Percentiles rank a stretch among this genome's conserved stretches.
These are phyloP conservation scores for Dysidea cf. avara DNA, from an alignment of 37 sponge, comb jelly and placozoan genomes.

Conservation along the genomic window DNA sequence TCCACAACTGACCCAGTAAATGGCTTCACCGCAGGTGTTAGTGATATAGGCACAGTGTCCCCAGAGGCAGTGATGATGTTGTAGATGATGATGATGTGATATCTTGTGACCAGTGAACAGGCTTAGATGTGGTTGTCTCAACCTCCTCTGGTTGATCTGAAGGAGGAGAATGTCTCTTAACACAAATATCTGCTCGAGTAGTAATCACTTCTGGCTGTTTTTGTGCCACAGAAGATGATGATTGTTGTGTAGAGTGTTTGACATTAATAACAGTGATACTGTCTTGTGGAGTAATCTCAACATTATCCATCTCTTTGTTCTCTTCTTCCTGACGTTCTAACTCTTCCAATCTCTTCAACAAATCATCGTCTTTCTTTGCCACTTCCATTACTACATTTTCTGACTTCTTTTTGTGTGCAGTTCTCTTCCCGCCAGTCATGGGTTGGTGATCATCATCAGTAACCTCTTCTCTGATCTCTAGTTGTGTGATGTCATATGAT, in stretches of 20 bases:
- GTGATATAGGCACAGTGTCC: too few relatives aligned
- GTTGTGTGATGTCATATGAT: constrained; percentile 15
- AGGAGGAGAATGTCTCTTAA: constrained; percentile 16
- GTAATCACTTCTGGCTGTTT: too few relatives aligned
- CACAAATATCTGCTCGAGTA: constrained; percentile 1
- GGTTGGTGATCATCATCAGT: constrained; percentile 5
- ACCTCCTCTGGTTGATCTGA: neutral
- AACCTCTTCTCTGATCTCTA: constrained; percentile 70
- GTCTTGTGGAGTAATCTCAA: neutral
- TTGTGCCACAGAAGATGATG: too few relatives aligned
- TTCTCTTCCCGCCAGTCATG: neutral
- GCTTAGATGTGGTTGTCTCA: neutral
- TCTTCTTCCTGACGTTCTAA: constrained; percentile 52
- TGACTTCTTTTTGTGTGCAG: constrained; percentile 6
- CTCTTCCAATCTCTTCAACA: constrained; percentile 47
- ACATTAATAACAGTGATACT: too few relatives aligned
- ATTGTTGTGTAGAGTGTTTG: too few relatives aligned
- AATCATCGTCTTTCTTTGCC: neutral
- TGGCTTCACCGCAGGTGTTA: constrained; percentile 20
- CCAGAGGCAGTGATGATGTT: neutral
- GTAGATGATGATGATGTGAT: too few relatives aligned
- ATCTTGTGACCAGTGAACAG: neutral
- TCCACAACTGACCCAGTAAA: constrained; percentile 67
- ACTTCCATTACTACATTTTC: constrained; percentile 3
- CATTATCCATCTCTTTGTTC: neutral